Conservation (phyloP, 1,140 invertebrate species). For the Zaprionus capensis region DNA sequence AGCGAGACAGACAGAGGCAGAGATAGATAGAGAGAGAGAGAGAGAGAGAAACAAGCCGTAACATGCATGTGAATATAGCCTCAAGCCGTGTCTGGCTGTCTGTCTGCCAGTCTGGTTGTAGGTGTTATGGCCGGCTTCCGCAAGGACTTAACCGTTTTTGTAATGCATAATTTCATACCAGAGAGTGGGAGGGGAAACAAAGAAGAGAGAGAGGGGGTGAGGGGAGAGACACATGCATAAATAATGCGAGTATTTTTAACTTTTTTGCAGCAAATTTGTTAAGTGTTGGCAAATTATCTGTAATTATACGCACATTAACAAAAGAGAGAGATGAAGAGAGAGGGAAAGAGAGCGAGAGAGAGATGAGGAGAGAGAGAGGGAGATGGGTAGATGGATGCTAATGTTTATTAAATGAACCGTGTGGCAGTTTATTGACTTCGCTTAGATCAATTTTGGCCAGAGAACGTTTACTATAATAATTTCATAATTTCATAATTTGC, state of each 20-base stretch:
- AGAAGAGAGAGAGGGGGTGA: neutral
- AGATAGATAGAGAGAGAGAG: neutral
- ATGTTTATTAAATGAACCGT: slow-evolving; percentile 73
- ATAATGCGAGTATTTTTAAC: slow-evolving; percentile 65
- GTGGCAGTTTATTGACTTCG: slow-evolving; percentile 73
- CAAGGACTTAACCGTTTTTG: slow-evolving; percentile 80
- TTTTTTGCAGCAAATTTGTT: slow-evolving; percentile 59
- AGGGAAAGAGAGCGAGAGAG: neutral
- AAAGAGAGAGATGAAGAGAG: neutral
- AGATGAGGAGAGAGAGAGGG: neutral
- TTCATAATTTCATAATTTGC: slow-evolving; percentile 75
- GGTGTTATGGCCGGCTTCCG: slow-evolving; percentile 80
- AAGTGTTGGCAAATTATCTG: slow-evolving; percentile 65
- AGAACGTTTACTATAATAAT: slow-evolving; percentile 71
- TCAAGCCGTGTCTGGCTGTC: slow-evolving; percentile 61
- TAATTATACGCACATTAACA: slow-evolving; percentile 80
- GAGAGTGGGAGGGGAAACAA: neutral
- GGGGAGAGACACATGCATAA: slow-evolving; percentile 60
- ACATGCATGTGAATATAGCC: slow-evolving; percentile 79
- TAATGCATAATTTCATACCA: slow-evolving; percentile 73
- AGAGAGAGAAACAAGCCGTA: slow-evolving; percentile 29
- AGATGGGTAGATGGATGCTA: slow-evolving; percentile 37
- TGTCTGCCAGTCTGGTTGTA: slow-evolving; percentile 53
- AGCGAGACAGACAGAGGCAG: neutral
- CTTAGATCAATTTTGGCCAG: slow-evolving; percentile 58